Evolutionary conservation across 2,888 invertebrate species (phyloP), one percentile per base, ranked within the genome.

Genomic region (Calephelis perditalis): DNA sequence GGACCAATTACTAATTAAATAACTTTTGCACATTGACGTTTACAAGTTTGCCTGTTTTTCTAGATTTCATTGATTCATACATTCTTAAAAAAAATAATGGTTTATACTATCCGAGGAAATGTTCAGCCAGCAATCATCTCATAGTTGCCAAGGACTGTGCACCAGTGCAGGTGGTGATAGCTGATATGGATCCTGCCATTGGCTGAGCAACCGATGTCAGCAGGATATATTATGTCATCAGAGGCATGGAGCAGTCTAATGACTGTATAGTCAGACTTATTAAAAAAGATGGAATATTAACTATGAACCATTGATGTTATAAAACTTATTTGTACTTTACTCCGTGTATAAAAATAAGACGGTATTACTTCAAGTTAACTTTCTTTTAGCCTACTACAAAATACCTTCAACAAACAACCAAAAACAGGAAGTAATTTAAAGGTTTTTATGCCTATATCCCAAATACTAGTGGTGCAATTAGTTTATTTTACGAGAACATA

Each of bases 91-190:
- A 15, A 15, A 1, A 1, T 15, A 15, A 1, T 15, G 15, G 15
- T 15, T 93, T 99, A 91, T 99, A 99, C 92, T 96, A 98, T 92
- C 99, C 99, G 73, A 94, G 99, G 82, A 99, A 99, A 94, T 99
- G 99, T 93, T 99, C 99, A 71, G 98, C 99, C 26, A 98, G 98
- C 77, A 99, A 99, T 92, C 95, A 99, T 73, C 97, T 99, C 73
- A 99, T 99, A 83, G 96, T 97, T 76, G 99, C 99, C 43, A 99
- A 99, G 91, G 99, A 99, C 91, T 98, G 99, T 86, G 99, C 99
- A 43, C 98, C 99, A 0, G 98, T 99, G 74, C 99, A 99, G 91
- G 92, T 99, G 74, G 97, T 97, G 84, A 93, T 99, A 73, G 99
- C 97, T 56, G 98, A 99, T 82, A 97, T 99, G 68, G 99, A 99